Evolutionary conservation across 2,113 vertebrate genomes (phyloP), one percentile per base, ranked within the genome.

Genomic region (Periophthalmodon schlosseri): DNA sequence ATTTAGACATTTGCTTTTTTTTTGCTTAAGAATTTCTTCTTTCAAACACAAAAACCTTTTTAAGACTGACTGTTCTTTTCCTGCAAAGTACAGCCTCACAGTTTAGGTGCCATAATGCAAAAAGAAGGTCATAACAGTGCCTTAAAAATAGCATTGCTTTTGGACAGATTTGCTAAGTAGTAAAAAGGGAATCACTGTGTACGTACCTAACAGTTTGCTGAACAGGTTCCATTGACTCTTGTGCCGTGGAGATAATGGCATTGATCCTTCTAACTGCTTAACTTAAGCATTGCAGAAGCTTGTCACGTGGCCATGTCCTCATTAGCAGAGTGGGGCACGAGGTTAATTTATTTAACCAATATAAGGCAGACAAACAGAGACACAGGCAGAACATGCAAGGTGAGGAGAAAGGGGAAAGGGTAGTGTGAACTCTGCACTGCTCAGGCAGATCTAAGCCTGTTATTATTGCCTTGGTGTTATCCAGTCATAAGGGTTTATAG

Each of bases 221-320:
- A 69, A 74, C 15, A 21, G 83, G 78, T 83, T 92, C 92, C 91
- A 93, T 91, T 81, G 85, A 90, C 84, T 84, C 80, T 60, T 61
- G 75, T 23, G 76, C 74, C 4, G 49, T 66, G 70, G 68, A 87
- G 83, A 86, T 86, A 89, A 91, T 81, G 63, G 68, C 75, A 91
- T 88, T 68, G 71, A 92, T 85, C 80, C 75, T 60, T 82, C 68
- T 81, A 78, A 77, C 80, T 83, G 87, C 89, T 93, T 86, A 90
- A 86, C 75, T 84, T 88, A 91, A 91, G 86, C 77, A 7, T 71
- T 79, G 71, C 77, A 50, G 84, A 79, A 64, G 63, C 56, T 47
- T 50, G 90, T 90, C 90, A 93, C 83, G 86, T 91, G 92, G 91
- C 83, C 66, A 2, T 68, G 84, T 79, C 78, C 78, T 84, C 83